Conservation (phyloP, 2,888 invertebrate genomes). For the Acronicta leporina region DNA sequence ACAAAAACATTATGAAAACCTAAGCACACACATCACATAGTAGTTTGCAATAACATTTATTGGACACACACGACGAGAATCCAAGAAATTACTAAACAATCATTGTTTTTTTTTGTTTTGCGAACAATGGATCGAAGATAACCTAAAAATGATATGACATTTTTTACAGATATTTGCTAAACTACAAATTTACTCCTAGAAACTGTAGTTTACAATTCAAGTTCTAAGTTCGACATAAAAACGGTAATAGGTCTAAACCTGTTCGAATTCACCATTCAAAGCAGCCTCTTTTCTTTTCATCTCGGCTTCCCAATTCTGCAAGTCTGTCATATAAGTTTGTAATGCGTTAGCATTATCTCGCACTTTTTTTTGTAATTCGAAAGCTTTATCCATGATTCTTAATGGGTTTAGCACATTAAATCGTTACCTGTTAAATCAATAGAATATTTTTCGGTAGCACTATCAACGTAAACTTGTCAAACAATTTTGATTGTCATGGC, state of each 20-base stretch:
- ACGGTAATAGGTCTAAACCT: slow-evolving; percentile 78
- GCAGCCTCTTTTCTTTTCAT: slow-evolving; percentile 92
- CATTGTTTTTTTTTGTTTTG: slow-evolving; percentile 8
- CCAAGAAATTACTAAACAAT: slow-evolving; percentile 4
- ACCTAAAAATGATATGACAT: slow-evolving; percentile 40
- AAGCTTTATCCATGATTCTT: slow-evolving; percentile 88
- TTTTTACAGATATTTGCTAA: slow-evolving; percentile 5
- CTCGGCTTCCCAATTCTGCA: slow-evolving; percentile 92
- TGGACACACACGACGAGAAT: slow-evolving; percentile 1
- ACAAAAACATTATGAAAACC: slow-evolving; percentile 16
- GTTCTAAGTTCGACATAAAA: slow-evolving; percentile 51
- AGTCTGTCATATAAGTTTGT: slow-evolving; percentile 91
- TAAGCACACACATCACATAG: too few relatives aligned
- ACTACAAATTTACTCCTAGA: slow-evolving; percentile 21
- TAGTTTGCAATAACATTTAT: slow-evolving; percentile 6
- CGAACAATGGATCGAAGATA: slow-evolving; percentile 21
- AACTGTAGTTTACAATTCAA: slow-evolving; percentile 25
- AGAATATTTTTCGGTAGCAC: slow-evolving; percentile 59
- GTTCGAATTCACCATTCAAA: slow-evolving; percentile 83
- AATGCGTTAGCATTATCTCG: slow-evolving; percentile 92
- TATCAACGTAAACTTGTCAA: slow-evolving; percentile 54
- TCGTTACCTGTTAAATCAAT: slow-evolving; percentile 76
- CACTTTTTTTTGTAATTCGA: slow-evolving; percentile 92
- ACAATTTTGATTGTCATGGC: slow-evolving; percentile 60
- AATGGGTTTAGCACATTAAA: slow-evolving; percentile 54